These are phyloP conservation scores for Urocyon cinereoargenteus DNA, from an alignment of 2,797 vertebrate genomes.

Conservation along the genomic window DNA sequence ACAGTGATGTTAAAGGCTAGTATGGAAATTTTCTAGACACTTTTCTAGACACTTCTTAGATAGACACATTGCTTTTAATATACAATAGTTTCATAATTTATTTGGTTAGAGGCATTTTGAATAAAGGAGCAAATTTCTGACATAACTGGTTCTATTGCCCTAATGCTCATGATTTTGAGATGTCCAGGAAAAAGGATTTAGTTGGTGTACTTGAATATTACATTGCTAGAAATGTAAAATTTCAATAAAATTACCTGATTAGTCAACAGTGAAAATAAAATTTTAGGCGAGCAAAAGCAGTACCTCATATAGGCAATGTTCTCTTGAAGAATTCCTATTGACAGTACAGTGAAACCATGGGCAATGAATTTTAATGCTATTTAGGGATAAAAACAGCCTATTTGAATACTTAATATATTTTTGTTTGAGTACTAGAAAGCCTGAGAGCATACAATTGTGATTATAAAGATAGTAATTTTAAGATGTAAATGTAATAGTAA, in stretches of 20 bases:
- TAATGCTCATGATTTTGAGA: not conserved
- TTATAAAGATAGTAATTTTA: constrained; percentile 33
- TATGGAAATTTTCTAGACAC: not conserved
- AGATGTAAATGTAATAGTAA: not conserved
- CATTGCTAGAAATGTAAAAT: constrained; percentile 26
- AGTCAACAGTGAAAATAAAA: constrained; percentile 38
- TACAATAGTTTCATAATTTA: constrained; percentile 3
- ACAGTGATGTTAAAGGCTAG: not conserved
- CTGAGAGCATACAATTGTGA: not conserved
- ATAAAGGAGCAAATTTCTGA: constrained; percentile 32
- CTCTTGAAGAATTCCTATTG: not conserved
- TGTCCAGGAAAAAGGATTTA: constrained; percentile 1
- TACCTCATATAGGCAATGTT: not conserved
- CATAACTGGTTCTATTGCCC: not conserved
- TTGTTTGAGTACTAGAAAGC: constrained; percentile 1
- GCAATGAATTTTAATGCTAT: constrained; percentile 16
- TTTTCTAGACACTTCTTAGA: constrained; percentile 4
- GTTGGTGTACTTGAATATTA: constrained; percentile 17
- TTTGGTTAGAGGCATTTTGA: constrained; percentile 18
- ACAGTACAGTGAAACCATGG: not conserved
- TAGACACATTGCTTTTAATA: not conserved
- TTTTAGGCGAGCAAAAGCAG: not conserved
- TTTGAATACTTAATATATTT: not conserved
- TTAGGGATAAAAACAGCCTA: constrained; percentile 22
- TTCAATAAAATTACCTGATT: not conserved